These are phyloP conservation scores for Philopotamus ludificatus DNA, from an alignment of 1,140 invertebrate species.

Conservation along the genomic window DNA sequence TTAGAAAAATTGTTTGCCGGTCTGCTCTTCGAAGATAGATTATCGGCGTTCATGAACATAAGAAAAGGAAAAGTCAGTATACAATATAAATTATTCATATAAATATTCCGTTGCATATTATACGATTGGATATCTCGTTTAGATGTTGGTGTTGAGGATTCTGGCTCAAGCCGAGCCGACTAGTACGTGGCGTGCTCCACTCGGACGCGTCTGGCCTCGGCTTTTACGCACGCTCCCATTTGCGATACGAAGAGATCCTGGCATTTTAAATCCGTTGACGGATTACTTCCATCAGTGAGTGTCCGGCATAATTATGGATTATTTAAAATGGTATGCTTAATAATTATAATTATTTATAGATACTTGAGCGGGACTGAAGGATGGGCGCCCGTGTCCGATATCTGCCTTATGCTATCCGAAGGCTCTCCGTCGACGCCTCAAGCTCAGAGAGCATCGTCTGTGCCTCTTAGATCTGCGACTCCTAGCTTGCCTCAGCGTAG, in stretches of 20 bases:
- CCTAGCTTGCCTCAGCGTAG: slow-evolving; percentile 24
- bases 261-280: slow-evolving; percentile 42
- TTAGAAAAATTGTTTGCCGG: slow-evolving; percentile 63
- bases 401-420: slow-evolving; percentile 35
- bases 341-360: slow-evolving; percentile 9
- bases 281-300: slow-evolving; percentile 42
- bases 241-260: slow-evolving; percentile 44
- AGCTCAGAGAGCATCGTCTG: slow-evolving; percentile 20
- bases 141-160: slow-evolving; percentile 43
- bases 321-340: neutral
- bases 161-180: slow-evolving; percentile 36
- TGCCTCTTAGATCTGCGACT: slow-evolving; percentile 22
- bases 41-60: slow-evolving; percentile 66
- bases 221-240: slow-evolving; percentile 46
- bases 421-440: slow-evolving; percentile 1
- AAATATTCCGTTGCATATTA: slow-evolving; percentile 6
- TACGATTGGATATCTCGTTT: too few species aligned
- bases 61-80: slow-evolving; percentile 70
- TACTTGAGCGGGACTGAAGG: slow-evolving; percentile 38
- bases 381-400: slow-evolving; percentile 38
- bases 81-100: neutral
- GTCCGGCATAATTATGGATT: neutral
- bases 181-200: slow-evolving; percentile 34
- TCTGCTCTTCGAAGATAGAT: slow-evolving; percentile 64
- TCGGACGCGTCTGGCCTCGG: slow-evolving; percentile 46